Evolutionary conservation across 1,140 invertebrate genomes (phyloP).

Genomic region (Anthonomus grandis): DNA sequence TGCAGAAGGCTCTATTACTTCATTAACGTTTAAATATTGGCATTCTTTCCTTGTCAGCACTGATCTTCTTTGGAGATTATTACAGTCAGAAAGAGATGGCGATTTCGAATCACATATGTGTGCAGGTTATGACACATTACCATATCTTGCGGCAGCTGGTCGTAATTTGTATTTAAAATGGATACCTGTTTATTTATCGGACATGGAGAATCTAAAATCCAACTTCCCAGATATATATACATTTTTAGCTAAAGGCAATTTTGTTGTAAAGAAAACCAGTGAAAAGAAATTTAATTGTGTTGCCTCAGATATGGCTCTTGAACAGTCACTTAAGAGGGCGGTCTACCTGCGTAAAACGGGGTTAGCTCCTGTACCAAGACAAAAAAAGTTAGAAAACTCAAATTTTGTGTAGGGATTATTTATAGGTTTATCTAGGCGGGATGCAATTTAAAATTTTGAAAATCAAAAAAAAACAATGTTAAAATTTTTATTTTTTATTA

Average conservation of each 20-base stretch:
- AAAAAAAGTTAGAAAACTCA: too few relatives aligned
- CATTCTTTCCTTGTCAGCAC: neutral
- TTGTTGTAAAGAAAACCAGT: slow-evolving; percentile 20
- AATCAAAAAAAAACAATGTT: too few relatives aligned
- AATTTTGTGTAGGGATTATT: too few relatives aligned
- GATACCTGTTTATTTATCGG: slow-evolving; percentile 11
- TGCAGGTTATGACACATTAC: slow-evolving; percentile 2
- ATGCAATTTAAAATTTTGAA: too few relatives aligned
- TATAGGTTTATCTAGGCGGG: too few relatives aligned
- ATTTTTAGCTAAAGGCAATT: slow-evolving; percentile 12
- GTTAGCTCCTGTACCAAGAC: too few relatives aligned
- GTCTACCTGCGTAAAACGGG: too few relatives aligned
- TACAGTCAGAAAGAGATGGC: slow-evolving; percentile 9
- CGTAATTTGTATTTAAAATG: slow-evolving; percentile 17
- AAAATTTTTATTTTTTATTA: too few relatives aligned
- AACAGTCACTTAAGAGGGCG: too few relatives aligned
- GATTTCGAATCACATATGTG: slow-evolving; percentile 9
- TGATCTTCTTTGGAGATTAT: slow-evolving; percentile 13
- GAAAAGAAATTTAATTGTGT: slow-evolving; percentile 19
- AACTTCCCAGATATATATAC: slow-evolving; percentile 4
- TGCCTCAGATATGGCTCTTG: too few relatives aligned
- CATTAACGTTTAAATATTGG: slow-evolving; percentile 9
- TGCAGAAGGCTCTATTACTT: neutral
- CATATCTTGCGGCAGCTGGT: slow-evolving; percentile 3
- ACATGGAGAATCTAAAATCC: slow-evolving; percentile 7